A percentile compares a stretch with the other conserved stretches of the same genome.
Conservation (phyloP, 2,888 invertebrate genomes). For the Palloptera scutellata region DNA sequence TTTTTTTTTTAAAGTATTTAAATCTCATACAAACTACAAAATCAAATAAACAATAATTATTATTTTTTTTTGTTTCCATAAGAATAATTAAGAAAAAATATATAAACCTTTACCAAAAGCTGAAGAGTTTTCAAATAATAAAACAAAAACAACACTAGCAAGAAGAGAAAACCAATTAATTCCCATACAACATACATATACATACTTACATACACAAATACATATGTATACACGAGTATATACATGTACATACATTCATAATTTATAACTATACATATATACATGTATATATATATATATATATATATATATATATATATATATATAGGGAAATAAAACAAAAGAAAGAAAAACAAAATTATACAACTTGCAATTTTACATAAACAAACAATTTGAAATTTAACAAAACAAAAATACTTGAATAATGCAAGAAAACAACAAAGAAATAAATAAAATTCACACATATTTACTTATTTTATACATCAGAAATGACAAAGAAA, state of each 20-base stretch:
- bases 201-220: conserved; percentile 11
- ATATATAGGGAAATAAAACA: background rate
- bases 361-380: conserved; percentile 8
- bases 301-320: conserved; percentile 9
- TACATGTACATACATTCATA: conserved; percentile 21
- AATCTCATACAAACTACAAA: too few relatives aligned
- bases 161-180: too few relatives aligned
- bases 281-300: background rate
- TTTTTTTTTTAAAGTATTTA: background rate
- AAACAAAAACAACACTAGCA: too few relatives aligned
- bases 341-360: background rate
- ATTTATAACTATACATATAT: conserved; percentile 1
- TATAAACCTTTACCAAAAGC: too few relatives aligned
- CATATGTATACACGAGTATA: conserved; percentile 5
- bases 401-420: conserved; percentile 6
- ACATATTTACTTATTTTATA: conserved; percentile 4
- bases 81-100: too few relatives aligned
- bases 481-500: conserved; percentile 18
- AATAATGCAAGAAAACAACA: background rate
- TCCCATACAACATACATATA: background rate
- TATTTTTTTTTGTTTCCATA: background rate
- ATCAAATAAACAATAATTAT: conserved; percentile 16
- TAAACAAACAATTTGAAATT: conserved; percentile 16
- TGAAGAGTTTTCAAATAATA: too few relatives aligned
- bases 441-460: background rate